Evolutionary conservation across 2,888 invertebrate genomes (phyloP).

Genomic region (Orthosia cruda): DNA sequence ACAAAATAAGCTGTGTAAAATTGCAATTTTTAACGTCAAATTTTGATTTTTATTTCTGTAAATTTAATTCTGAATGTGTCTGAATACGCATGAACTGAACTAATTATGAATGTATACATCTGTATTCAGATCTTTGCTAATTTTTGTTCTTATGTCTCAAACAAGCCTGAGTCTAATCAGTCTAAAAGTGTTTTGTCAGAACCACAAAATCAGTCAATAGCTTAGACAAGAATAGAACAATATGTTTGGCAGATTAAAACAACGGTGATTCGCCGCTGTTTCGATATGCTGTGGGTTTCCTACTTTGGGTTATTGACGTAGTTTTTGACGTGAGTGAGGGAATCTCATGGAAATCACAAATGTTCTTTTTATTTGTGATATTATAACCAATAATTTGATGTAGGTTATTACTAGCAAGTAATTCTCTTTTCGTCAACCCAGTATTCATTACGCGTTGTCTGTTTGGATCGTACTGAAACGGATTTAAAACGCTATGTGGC

Average conservation of each 20-base stretch:
- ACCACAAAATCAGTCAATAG: neutral
- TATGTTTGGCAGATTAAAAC: neutral
- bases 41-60: neutral
- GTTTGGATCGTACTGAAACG: no score
- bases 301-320: neutral
- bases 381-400: no score
- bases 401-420: no score
- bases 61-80: no score
- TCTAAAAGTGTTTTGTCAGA: neutral
- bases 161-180: neutral
- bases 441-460: no score
- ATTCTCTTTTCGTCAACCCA: no score
- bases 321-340: neutral
- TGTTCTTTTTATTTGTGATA: no score
- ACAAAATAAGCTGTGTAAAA: neutral
- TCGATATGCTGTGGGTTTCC: neutral
- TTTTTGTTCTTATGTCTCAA: conserved; percentile 13
- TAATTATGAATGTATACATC: neutral
- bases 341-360: neutral
- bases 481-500: no score
- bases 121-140: neutral
- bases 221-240: neutral
- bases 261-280: no score
- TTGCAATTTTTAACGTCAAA: neutral
- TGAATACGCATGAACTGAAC: conserved; percentile 7